These are phyloP conservation scores for Acrocyrtus sp. DNA, from an alignment of 2,888 invertebrate genomes.

Conservation along the genomic window DNA sequence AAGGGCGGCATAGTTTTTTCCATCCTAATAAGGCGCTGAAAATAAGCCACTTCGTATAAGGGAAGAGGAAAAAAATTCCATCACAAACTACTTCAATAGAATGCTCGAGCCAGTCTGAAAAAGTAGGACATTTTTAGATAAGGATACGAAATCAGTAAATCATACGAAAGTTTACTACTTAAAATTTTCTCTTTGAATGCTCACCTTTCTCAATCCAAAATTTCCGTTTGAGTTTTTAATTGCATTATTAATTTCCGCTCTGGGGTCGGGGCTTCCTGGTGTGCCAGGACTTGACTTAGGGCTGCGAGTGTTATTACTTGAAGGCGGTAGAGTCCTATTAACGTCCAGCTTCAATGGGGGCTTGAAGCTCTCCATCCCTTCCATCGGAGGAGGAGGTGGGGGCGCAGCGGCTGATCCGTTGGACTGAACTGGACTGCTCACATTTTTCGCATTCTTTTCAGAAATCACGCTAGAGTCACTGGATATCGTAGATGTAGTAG, in stretches of 20 bases:
- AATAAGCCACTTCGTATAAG: no score
- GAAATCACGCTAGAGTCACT: no score
- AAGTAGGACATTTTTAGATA: slow-evolving; percentile 9
- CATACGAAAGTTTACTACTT: not conserved
- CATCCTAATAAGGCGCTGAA: no score
- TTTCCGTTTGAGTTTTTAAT: slow-evolving; percentile 76
- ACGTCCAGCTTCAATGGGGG: no score
- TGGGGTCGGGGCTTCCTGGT: slow-evolving; percentile 69
- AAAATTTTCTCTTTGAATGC: not conserved
- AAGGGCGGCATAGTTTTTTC: no score
- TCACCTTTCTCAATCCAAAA: slow-evolving; percentile 62
- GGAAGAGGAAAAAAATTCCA: no score
- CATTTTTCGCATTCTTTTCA: slow-evolving; percentile 16
- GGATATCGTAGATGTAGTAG: no score
- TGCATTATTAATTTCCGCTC: slow-evolving; percentile 76
- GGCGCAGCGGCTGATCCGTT: slow-evolving; percentile 43
- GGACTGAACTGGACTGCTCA: no score
- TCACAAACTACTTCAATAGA: slow-evolving; percentile 55
- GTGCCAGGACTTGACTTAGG: slow-evolving; percentile 31
- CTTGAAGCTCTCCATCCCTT: no score
- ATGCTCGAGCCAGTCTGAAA: slow-evolving; percentile 58
- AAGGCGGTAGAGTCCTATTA: no score
- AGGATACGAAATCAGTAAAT: not conserved
- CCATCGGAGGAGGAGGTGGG: slow-evolving; percentile 56
- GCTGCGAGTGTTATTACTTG: no score